Base-by-base conservation (phyloP, 2,888 invertebrate genomes). In the Malacosoma neustria region DNA sequence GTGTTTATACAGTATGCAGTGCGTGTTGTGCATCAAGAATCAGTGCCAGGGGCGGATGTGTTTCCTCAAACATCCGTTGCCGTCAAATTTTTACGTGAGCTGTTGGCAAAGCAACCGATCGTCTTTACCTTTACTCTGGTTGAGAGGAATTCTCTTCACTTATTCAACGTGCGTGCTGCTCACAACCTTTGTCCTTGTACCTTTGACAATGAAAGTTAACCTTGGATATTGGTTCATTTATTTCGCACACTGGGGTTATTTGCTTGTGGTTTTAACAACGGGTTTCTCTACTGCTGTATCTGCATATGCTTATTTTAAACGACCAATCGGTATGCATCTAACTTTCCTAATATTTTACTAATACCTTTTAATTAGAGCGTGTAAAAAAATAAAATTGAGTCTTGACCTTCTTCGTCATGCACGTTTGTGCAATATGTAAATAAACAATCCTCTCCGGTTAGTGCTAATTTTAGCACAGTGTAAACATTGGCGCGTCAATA, bases 141-240 rank as follows among this genome's bases (percentile, higher is more conserved):
- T 73, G 4, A 47, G 73, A 14, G 43, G 49, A 45, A 56, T 66
- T 59, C 66, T 74, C 48, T 70, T 72, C 63, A 63, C 74, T 41
- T 59, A 51, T 37, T 58, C 72, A 36, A 47, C 59, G 46, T 56
- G 63, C 48, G 64, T 72, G 48, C 57, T 71, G 31, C 36, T 67
- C 37, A 43, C 64, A 11, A 65, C 69, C 40, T 41, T 63, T 42
- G 37, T 53, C 46, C 33, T 45, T 35, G 41, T 59, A 51, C 53
- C 66, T 49, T 48, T 65, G 61, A 58, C 61, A 51, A 51, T 57
- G 52, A 48, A 48, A 40, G 43, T 41, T 40, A 46, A 52, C 43
- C 49, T 66, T 43, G 63, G 64, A 43, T 79, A 74, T 50, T 85
- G 85, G 79, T 72, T 74, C 55, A 74, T 87, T 50, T 87, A 82